A percentile compares a stretch with the other conserved stretches of the same genome.
Conservation (phyloP, 1,140 invertebrate genomes). For the Drosophila aff. region DNA sequence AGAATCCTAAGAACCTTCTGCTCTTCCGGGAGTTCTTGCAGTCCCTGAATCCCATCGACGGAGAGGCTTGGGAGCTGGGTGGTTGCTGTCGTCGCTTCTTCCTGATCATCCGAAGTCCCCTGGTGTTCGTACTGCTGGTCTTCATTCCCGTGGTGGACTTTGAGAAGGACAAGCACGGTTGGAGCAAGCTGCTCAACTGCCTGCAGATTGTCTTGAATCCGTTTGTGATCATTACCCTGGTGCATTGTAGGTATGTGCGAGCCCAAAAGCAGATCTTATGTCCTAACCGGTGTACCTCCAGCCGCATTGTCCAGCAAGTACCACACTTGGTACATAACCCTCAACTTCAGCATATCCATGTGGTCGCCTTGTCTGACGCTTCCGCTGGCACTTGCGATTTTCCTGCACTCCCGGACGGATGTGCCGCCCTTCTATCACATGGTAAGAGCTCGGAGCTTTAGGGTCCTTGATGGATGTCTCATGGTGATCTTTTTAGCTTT, state of each 20-base stretch:
- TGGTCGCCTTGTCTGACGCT: slow-evolving; percentile 43
- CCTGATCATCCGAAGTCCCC: slow-evolving; percentile 24
- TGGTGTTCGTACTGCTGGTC: slow-evolving; percentile 19
- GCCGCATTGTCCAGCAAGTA: slow-evolving; percentile 33
- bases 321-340: slow-evolving; percentile 13
- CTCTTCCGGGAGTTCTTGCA: slow-evolving; percentile 31
- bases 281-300: neutral
- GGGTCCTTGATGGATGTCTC: neutral
- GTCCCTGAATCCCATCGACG: slow-evolving; percentile 41
- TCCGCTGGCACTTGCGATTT: slow-evolving; percentile 43
- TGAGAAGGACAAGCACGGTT: slow-evolving; percentile 53
- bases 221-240: slow-evolving; percentile 28
- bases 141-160: slow-evolving; percentile 55
- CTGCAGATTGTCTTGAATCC: slow-evolving; percentile 54
- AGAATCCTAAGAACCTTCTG: slow-evolving; percentile 46
- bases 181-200: slow-evolving; percentile 68
- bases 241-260: slow-evolving; percentile 27
- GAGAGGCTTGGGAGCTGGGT: slow-evolving; percentile 16
- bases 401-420: slow-evolving; percentile 51
- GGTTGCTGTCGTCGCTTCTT: slow-evolving; percentile 10
- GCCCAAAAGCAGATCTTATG: neutral
- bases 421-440: slow-evolving; percentile 48
- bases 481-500: slow-evolving; percentile 22
- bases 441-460: slow-evolving; percentile 8
- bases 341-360: slow-evolving; percentile 9